phyloP scores from a whole-genome alignment of 2,797 vertebrate genomes.

The Eulemur albifrons region DNA sequence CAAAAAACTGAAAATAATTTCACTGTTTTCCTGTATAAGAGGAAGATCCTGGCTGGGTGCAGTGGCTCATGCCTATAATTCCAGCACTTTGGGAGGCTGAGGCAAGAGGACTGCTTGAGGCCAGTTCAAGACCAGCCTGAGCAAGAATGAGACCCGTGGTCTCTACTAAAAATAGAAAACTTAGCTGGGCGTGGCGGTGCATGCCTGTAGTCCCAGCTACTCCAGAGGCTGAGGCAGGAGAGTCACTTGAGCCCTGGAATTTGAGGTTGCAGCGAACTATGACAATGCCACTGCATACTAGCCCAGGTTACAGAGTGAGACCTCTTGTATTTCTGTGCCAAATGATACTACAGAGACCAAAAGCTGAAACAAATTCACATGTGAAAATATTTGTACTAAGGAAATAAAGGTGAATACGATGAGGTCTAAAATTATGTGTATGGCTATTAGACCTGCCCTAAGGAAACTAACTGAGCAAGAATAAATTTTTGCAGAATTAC shows the following conservation, averaged over 20 bases:
- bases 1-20: neutral
- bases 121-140: neutral
- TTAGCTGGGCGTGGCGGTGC: neutral
- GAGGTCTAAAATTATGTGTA: neutral
- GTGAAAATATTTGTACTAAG: conserved; percentile 41
- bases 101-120: neutral
- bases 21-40: neutral
- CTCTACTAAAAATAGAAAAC: neutral
- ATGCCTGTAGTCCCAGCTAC: neutral
- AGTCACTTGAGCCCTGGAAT: neutral
- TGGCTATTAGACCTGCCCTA: neutral
- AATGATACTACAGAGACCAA: neutral
- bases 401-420: neutral
- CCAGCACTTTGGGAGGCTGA: neutral
- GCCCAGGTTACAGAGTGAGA: neutral
- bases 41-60: neutral
- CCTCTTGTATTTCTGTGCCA: conserved; percentile 9
- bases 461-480: neutral
- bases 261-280: neutral
- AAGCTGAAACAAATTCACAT: conserved; percentile 33
- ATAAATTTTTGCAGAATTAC: conserved; percentile 26
- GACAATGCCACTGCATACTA: neutral
- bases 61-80: neutral
- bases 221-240: neutral
- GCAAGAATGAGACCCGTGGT: neutral